These are phyloP conservation scores for Cataglyphis cursor DNA, from an alignment of 2,888 invertebrate species.

Conservation along the genomic window DNA sequence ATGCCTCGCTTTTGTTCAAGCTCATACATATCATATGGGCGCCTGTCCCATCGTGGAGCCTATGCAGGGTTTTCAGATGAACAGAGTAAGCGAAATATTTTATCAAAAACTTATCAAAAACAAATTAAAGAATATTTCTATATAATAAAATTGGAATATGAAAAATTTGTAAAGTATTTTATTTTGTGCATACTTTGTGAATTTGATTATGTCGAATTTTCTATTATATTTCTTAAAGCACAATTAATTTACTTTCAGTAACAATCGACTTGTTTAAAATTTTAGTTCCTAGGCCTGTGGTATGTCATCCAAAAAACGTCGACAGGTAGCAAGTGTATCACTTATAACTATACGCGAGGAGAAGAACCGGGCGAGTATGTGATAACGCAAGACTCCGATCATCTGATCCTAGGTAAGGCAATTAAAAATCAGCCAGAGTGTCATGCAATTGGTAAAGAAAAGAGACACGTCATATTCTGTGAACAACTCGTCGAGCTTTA, in stretches of 20 bases:
- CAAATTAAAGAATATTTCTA: background rate
- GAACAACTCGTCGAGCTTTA: constrained; percentile 59
- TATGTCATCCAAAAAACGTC: constrained; percentile 94
- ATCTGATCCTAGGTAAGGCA: constrained; percentile 86
- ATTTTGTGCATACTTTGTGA: background rate
- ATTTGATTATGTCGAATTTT: background rate
- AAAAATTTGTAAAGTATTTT: background rate
- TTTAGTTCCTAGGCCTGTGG: constrained; percentile 93
- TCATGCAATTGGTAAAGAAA: constrained; percentile 21
- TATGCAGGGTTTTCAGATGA: constrained; percentile 92
- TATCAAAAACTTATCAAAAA: background rate
- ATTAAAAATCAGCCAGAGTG: constrained; percentile 14
- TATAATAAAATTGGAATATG: background rate
- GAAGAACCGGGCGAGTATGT: constrained; percentile 91
- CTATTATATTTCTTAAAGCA: background rate
- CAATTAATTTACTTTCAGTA: background rate
- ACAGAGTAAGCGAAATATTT: constrained; percentile 88
- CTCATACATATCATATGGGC: constrained; percentile 92
- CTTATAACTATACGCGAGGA: constrained; percentile 92
- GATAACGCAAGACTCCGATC: constrained; percentile 92
- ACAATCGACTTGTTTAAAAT: constrained; percentile 34
- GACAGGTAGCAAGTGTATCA: constrained; percentile 93
- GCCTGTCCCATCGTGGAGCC: constrained; percentile 92
- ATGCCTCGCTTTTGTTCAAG: constrained; percentile 74
- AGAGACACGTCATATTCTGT: constrained; percentile 17